Conservation (phyloP, 2,797 vertebrate genomes). For the Acrossocheilus wenchowensis region DNA sequence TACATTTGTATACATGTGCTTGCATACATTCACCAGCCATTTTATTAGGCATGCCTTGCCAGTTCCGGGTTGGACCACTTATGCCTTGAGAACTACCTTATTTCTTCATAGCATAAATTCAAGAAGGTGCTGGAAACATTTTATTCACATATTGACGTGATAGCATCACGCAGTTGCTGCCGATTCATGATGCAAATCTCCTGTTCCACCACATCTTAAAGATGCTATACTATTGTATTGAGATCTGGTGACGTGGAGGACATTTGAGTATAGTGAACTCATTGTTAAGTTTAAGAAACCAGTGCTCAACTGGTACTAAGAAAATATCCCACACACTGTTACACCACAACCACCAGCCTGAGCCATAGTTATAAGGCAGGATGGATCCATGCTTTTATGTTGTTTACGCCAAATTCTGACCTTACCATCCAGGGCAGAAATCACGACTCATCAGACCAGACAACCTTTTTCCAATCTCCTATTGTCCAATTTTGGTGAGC, state of each 20-base stretch:
- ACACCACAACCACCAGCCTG: not conserved
- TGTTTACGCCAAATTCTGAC: conserved; percentile 52
- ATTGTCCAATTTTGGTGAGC: not conserved
- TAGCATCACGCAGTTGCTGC: conserved; percentile 61
- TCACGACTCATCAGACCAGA: not conserved
- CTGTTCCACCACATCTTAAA: conserved; percentile 60
- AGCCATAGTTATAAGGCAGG: not conserved
- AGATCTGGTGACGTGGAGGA: not conserved
- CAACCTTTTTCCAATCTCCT: not conserved
- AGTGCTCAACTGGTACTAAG: not conserved
- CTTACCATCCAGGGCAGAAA: conserved; percentile 19
- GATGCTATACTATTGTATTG: conserved; percentile 19
- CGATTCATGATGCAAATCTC: conserved; percentile 66
- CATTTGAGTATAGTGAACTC: not conserved
- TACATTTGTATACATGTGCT: not conserved
- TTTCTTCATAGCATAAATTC: too few relatives aligned
- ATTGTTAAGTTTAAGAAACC: not conserved
- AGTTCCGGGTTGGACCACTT: not conserved
- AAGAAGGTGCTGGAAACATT: too few relatives aligned
- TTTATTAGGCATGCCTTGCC: not conserved
- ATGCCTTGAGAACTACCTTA: not conserved
- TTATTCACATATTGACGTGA: conserved; percentile 49
- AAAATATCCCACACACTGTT: not conserved
- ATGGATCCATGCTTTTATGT: conserved; percentile 22
- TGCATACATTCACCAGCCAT: not conserved